A percentile compares a stretch with the other conserved stretches of the same genome.
Conservation (phyloP, 2,797 vertebrate genomes). For the Pangasius macronema region DNA sequence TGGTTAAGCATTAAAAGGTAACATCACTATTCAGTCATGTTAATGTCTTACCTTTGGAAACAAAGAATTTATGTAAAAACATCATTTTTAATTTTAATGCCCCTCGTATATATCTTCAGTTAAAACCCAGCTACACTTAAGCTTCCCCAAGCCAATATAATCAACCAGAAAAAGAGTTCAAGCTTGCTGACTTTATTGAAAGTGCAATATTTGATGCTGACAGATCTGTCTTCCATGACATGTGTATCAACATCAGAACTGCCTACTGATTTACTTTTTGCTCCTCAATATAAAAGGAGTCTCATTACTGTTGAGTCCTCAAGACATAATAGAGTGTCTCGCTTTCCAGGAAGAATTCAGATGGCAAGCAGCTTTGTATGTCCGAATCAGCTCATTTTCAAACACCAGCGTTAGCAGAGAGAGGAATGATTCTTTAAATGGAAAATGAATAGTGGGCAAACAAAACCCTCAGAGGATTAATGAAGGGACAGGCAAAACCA, state of each 20-base stretch:
- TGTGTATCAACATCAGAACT: constrained; percentile 10
- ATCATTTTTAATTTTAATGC: not conserved
- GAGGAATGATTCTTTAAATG: constrained; percentile 24
- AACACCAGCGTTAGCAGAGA: constrained; percentile 16
- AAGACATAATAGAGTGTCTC: constrained; percentile 14
- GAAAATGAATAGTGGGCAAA: not conserved
- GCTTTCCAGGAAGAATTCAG: constrained; percentile 13
- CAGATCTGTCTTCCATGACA: constrained; percentile 13
- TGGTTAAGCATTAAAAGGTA: not conserved
- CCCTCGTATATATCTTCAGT: not conserved
- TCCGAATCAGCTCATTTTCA: constrained; percentile 32
- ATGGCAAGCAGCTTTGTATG: constrained; percentile 11
- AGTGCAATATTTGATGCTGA: constrained; percentile 8
- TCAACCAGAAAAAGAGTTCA: not conserved
- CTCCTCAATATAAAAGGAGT: constrained; percentile 2
- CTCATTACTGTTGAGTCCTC: constrained; percentile 27
- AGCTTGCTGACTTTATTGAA: constrained; percentile 1
- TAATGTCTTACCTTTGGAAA: not conserved
- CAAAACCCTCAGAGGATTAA: constrained; percentile 18
- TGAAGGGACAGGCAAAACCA: constrained; percentile 9
- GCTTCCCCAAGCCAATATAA: not conserved
- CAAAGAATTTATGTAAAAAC: not conserved
- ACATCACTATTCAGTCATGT: not conserved
- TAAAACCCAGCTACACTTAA: not conserved
- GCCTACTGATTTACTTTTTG: constrained; percentile 8